Base-by-base conservation (phyloP, 2,888 invertebrate species). In the Macroteleia sp. region DNA sequence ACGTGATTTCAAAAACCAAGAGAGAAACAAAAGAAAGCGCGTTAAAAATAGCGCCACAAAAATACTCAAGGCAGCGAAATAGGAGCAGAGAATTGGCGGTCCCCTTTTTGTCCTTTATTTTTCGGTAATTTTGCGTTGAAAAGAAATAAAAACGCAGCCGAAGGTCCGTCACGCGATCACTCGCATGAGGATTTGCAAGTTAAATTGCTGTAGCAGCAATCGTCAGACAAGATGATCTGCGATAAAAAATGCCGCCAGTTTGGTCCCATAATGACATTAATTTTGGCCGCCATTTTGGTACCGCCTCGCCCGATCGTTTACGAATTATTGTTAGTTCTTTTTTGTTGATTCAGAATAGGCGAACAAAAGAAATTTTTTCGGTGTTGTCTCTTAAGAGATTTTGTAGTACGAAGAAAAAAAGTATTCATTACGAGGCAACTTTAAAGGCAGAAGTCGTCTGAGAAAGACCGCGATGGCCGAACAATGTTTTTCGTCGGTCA, bases 401-500 rank as follows among this genome's bases (percentile, higher is more conserved):
- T 22, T 8, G 32, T 36, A 36, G n/a, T 9, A 17, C 10, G 39
- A 42, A 10, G 20, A 34, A 44, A 54, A 56, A 59, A 59, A 59
- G 48, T 48, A 44, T 57, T 48, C 64, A 66, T 66, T 74, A 44
- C 36, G 39, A 52, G 20, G 52, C 36, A 42, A 56, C 28, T 52
- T 62, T 48, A 41, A 62, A 30, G 28, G 48, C 20, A 46, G 46
- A 62, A 71, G 62, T 48, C 34, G 30, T 19, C 39, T 62, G 46
- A 30, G 57, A 73, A 64, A 50, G 64, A 57, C 42, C 48, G 48
- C 42, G 34, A 50, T 57, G 57, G 48, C 34, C 54, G 62, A 64
- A 73, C 74, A 36, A 59, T 74, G 74, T 67, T 74, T 50, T 34
- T 14, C 59, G 22, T 10, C 66, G 74, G 66, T 44, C 59, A 20